Evolutionary conservation across 2,888 invertebrate species (phyloP).

Genomic region (Stenotaenia linearis): DNA sequence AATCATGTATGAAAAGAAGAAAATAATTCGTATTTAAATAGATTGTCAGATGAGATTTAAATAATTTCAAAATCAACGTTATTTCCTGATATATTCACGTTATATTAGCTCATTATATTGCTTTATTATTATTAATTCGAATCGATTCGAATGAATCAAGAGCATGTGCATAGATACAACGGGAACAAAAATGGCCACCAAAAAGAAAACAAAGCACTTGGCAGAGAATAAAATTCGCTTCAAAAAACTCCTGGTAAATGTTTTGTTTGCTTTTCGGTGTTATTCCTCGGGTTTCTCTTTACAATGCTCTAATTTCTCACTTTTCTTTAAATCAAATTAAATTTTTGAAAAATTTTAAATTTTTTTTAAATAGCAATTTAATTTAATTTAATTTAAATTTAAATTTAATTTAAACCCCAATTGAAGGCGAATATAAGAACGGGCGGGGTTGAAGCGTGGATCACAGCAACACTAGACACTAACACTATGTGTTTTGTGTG

Average conservation of each 20-base stretch:
- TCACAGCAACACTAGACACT: background rate
- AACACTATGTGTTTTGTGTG: background rate
- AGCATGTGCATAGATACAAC: background rate
- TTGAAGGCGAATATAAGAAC: background rate
- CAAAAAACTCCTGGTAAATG: background rate
- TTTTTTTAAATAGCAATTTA: background rate
- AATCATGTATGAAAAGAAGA: background rate
- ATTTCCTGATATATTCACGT: background rate
- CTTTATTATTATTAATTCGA: background rate
- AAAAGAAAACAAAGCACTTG: background rate
- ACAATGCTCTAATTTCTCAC: background rate
- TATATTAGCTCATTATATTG: background rate
- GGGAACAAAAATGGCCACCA: background rate
- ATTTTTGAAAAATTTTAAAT: too few relatives aligned
- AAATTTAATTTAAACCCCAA: background rate
- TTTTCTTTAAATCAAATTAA: too few relatives aligned
- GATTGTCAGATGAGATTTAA: background rate
- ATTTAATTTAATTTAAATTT: background rate
- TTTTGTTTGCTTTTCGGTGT: background rate
- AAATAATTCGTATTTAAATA: background rate
- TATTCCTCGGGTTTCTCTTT: background rate
- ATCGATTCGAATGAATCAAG: background rate
- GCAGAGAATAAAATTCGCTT: background rate
- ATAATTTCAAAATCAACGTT: background rate
- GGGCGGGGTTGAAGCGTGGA: background rate